These are phyloP conservation scores for Ceyx melanurus DNA, from an alignment of 2,113 vertebrate species.

Conservation along the genomic window DNA sequence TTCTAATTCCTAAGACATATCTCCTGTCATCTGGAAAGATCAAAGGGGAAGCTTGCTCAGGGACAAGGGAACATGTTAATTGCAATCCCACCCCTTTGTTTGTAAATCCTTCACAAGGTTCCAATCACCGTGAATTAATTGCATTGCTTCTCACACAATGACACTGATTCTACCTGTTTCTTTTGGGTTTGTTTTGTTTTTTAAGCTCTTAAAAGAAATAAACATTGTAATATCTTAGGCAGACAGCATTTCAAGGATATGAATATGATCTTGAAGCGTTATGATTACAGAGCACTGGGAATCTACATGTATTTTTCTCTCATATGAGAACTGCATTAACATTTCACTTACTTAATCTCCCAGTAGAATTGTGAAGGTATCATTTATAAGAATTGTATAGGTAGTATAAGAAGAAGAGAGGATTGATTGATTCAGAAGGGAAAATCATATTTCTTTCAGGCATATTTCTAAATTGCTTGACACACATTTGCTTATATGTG, in stretches of 20 bases:
- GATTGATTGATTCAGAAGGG: conserved; percentile 53
- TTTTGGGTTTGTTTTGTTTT: background rate
- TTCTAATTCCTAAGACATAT: conserved; percentile 74
- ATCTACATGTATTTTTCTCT: conserved; percentile 39
- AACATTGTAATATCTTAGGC: background rate
- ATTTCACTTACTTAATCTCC: conserved; percentile 52
- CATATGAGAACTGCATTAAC: conserved; percentile 14
- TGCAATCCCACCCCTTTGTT: conserved; percentile 38
- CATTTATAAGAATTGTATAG: conserved; percentile 28
- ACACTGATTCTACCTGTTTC: background rate
- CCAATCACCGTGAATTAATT: conserved; percentile 32
- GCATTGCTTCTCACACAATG: background rate
- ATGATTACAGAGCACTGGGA: conserved; percentile 22
- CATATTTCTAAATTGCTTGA: conserved; percentile 44
- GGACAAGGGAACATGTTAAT: conserved; percentile 42
- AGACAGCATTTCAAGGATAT: background rate
- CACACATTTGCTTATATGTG: conserved; percentile 50
- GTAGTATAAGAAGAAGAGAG: conserved; percentile 22
- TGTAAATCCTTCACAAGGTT: conserved; percentile 24
- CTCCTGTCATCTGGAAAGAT: conserved; percentile 70
- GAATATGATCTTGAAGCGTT: conserved; percentile 13
- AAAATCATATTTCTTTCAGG: conserved; percentile 48
- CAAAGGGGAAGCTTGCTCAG: conserved; percentile 58
- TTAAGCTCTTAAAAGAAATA: background rate
- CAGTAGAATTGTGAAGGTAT: conserved; percentile 30